Evolutionary conservation across 2,888 invertebrate species (phyloP).

Genomic region (Andrena minutula): DNA sequence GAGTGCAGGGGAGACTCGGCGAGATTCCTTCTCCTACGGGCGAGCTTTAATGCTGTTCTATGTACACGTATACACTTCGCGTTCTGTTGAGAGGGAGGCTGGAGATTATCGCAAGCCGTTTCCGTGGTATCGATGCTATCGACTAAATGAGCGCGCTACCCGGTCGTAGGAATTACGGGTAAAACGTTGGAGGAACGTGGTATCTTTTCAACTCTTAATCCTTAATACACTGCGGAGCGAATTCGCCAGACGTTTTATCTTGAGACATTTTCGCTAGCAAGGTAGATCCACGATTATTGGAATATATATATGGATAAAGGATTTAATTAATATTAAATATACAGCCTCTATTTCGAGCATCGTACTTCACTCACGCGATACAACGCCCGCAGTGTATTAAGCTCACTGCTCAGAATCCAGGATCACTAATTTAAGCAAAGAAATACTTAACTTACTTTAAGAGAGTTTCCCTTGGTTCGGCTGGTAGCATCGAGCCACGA

Average conservation of each 20-base stretch:
- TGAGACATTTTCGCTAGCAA: neutral
- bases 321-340: neutral
- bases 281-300: neutral
- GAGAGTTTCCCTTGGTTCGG: conserved; percentile 7
- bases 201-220: conserved; percentile 18
- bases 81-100: neutral
- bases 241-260: neutral
- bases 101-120: conserved; percentile 25
- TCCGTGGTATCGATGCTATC: conserved; percentile 35
- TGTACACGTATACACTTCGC: conserved; percentile 1
- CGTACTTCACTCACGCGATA: too few relatives aligned
- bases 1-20: neutral
- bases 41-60: conserved; percentile 23
- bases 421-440: too few relatives aligned
- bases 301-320: neutral
- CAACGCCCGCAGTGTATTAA: too few relatives aligned
- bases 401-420: too few relatives aligned
- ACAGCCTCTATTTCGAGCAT: too few relatives aligned
- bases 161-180: conserved; percentile 35
- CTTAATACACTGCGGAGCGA: conserved; percentile 5
- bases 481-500: conserved; percentile 33
- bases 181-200: conserved; percentile 25
- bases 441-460: neutral
- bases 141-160: conserved; percentile 7
- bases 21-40: conserved; percentile 15